phyloP scores from a whole-genome alignment of 2,888 invertebrate species.

The Drosophila incognita region DNA sequence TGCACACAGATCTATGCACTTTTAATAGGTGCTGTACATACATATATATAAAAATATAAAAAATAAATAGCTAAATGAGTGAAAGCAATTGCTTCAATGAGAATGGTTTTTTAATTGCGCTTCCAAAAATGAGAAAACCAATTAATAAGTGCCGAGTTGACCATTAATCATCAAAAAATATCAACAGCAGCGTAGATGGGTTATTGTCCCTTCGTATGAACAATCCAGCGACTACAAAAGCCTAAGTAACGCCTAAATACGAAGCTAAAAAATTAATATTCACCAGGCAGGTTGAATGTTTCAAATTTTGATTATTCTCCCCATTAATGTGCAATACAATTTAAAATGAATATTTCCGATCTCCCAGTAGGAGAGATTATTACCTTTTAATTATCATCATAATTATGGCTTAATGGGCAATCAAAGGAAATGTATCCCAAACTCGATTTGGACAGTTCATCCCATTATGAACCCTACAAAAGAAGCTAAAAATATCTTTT shows the following conservation, averaged over 20 bases:
- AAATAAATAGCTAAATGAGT: neutral
- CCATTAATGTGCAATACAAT: neutral
- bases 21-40: slow-evolving; percentile 16
- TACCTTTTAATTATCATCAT: slow-evolving; percentile 48
- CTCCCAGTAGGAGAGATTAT: neutral
- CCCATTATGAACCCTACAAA: slow-evolving; percentile 6
- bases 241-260: neutral
- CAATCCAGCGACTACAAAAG: neutral
- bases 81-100: neutral
- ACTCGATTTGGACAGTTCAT: neutral
- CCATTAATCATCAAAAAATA: neutral
- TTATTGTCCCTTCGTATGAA: neutral
- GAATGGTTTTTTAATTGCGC: neutral
- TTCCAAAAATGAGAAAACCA: neutral
- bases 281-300: neutral
- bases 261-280: neutral
- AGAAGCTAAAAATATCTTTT: slow-evolving; percentile 34
- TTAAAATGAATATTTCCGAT: neutral
- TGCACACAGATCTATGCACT: slow-evolving; percentile 37
- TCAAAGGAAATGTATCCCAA: slow-evolving; percentile 11
- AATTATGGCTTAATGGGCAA: slow-evolving; percentile 30
- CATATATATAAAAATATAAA: neutral
- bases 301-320: neutral
- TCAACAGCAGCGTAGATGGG: too few relatives aligned
- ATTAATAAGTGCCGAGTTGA: neutral